Conservation (phyloP, 2,113 vertebrate genomes). For the Cephalopterus ornatus region DNA sequence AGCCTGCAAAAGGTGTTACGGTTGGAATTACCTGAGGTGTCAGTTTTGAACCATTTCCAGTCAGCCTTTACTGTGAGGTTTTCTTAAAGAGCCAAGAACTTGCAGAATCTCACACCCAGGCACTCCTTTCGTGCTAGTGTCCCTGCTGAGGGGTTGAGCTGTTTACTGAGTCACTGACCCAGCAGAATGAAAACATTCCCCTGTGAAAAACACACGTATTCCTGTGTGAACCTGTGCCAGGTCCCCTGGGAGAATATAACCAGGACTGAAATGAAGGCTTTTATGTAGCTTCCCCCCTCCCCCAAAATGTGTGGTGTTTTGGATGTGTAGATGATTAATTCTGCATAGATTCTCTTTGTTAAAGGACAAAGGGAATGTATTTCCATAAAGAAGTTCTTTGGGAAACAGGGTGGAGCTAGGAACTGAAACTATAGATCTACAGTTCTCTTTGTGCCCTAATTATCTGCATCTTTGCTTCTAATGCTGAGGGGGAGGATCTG, state of each 20-base stretch:
- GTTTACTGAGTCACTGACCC: not conserved
- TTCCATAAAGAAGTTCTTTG: not conserved
- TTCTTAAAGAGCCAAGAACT: not conserved
- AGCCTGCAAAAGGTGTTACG: rapidly evolving
- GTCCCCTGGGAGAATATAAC: not conserved
- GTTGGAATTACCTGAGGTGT: not conserved
- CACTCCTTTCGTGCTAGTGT: not conserved
- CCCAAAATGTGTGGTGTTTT: not conserved
- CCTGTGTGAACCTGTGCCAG: not conserved
- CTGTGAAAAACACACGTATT: not conserved
- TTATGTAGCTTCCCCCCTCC: not conserved
- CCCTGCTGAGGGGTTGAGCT: not conserved
- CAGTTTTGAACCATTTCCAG: not conserved
- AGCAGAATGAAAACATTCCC: not conserved
- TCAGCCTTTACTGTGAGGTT: not conserved
- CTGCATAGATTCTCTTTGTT: not conserved
- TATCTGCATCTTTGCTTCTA: not conserved
- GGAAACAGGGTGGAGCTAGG: not conserved
- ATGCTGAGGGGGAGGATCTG: rapidly evolving
- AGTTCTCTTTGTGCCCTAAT: not conserved
- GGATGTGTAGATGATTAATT: not conserved
- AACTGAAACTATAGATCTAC: not conserved
- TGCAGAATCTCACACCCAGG: rapidly evolving
- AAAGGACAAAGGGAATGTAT: not conserved
- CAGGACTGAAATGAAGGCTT: not conserved